A percentile compares a stretch with the other conserved stretches of the same genome.
These are phyloP conservation scores for Loris lydekkerianus DNA, from an alignment of 2,797 vertebrate species.

Conservation along the genomic window DNA sequence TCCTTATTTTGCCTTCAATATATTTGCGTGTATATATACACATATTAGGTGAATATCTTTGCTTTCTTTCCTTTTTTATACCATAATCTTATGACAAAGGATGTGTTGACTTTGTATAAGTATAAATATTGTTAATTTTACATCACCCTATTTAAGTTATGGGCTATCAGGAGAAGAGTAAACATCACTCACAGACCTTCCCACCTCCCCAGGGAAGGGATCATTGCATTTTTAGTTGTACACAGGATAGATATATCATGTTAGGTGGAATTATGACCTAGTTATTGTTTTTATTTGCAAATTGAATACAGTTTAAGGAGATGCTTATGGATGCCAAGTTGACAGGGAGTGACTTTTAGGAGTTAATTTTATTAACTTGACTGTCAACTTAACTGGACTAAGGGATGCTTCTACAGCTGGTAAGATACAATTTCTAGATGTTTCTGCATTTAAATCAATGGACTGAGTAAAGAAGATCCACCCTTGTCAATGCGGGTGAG, in stretches of 20 bases:
- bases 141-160: neutral
- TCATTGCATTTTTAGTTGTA: neutral
- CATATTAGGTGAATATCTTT: neutral
- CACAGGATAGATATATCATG: neutral
- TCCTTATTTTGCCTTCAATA: neutral
- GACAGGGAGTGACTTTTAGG: neutral
- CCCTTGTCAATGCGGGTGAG: neutral
- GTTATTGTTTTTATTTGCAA: neutral
- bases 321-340: neutral
- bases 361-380: neutral
- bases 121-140: neutral
- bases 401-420: neutral
- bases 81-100: neutral
- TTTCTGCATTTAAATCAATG: neutral
- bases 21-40: neutral
- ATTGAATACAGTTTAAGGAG: neutral
- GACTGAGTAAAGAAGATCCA: neutral
- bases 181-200: neutral
- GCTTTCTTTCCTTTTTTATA: neutral
- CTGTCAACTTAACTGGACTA: neutral
- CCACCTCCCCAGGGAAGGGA: neutral
- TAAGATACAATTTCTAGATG: neutral
- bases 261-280: neutral
- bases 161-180: neutral
- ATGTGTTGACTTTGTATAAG: neutral